Percentiles rank a stretch among this genome's conserved stretches.
These are phyloP conservation scores for Drosophila dunni DNA, from an alignment of 1,140 invertebrate genomes.

Conservation along the genomic window DNA sequence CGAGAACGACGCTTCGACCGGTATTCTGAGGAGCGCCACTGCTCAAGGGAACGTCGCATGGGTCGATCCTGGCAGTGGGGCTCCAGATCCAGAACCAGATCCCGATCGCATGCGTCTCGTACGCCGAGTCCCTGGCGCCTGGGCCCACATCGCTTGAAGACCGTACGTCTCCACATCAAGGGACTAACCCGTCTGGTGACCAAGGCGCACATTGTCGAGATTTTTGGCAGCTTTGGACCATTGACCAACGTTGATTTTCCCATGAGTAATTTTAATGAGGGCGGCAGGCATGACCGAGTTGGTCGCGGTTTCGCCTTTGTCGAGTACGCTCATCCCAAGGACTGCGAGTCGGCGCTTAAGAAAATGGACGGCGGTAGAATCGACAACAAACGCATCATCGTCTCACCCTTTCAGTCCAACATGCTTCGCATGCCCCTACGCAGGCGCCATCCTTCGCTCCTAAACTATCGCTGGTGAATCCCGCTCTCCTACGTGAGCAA, in stretches of 20 bases:
- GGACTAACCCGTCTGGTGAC: constrained; percentile 53
- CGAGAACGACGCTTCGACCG: not conserved
- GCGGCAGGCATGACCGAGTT: not conserved
- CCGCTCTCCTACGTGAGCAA: too few species aligned
- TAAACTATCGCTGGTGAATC: not conserved
- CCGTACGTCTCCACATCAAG: constrained; percentile 59
- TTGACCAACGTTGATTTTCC: constrained; percentile 63
- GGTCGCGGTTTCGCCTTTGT: constrained; percentile 66
- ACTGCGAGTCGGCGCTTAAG: constrained; percentile 52
- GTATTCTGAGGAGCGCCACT: not conserved
- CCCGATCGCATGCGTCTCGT: not conserved
- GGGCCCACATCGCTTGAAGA: not conserved
- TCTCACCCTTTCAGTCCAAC: constrained; percentile 47
- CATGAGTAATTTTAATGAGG: constrained; percentile 22
- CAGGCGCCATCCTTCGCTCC: constrained; percentile 49
- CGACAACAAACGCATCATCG: constrained; percentile 49
- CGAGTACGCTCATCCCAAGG: constrained; percentile 45
- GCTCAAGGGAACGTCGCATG: not conserved
- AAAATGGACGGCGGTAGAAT: constrained; percentile 65
- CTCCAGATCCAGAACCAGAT: not conserved
- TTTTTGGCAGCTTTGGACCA: constrained; percentile 55
- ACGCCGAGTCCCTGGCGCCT: not conserved
- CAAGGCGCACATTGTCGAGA: constrained; percentile 59
- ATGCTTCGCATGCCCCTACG: constrained; percentile 51
- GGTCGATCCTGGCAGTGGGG: not conserved